Evolutionary conservation across 2,888 invertebrate genomes (phyloP).

Genomic region (Mesorhabditis spiculigera): DNA sequence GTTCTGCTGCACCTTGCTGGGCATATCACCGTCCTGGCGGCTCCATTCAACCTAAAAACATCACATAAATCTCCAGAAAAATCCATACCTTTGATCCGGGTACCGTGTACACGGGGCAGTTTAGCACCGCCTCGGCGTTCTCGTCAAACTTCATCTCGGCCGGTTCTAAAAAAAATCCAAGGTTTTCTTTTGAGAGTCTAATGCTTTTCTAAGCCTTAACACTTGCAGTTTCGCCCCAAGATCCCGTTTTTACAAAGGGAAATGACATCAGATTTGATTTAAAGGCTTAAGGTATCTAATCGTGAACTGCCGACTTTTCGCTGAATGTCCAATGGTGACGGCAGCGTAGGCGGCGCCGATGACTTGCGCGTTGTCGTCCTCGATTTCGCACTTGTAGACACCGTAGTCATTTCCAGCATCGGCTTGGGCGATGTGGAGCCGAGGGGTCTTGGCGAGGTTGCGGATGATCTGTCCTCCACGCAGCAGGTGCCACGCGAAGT

Average conservation of each 20-base stretch:
- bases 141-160: constrained; percentile 54
- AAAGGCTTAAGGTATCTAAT: constrained; percentile 27
- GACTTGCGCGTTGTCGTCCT: constrained; percentile 51
- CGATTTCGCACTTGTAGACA: constrained; percentile 56
- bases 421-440: constrained; percentile 44
- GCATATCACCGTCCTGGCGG: constrained; percentile 72
- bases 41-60: constrained; percentile 67
- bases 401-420: constrained; percentile 56
- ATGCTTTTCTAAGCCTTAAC: background rate
- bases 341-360: constrained; percentile 54
- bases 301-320: constrained; percentile 22
- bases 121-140: constrained; percentile 49
- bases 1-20: constrained; percentile 62
- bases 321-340: constrained; percentile 49
- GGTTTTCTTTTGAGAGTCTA: background rate
- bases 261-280: background rate
- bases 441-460: constrained; percentile 46
- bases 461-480: constrained; percentile 53
- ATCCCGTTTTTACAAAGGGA: background rate
- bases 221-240: background rate
- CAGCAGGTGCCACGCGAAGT: constrained; percentile 54
- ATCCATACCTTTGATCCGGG: constrained; percentile 48
- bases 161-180: constrained; percentile 33
- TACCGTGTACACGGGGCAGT: constrained; percentile 54
- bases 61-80: background rate